Percentiles rank a stretch among this genome's conserved stretches.
phyloP scores from a whole-genome alignment of 2,797 vertebrate genomes.

The Arrhamphus sclerolepis region DNA sequence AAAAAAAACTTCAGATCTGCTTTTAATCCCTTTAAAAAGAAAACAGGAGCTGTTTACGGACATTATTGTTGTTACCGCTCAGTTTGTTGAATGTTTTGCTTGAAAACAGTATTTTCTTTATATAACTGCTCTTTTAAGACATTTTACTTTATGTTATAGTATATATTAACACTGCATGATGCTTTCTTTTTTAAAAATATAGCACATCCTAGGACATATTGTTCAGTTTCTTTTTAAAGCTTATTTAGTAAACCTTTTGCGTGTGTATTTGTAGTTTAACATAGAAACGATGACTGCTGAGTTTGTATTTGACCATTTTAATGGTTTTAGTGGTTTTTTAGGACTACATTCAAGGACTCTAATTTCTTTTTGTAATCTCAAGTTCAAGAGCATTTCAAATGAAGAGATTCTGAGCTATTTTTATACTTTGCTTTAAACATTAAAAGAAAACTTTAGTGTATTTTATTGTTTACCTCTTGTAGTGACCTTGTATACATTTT shows the following conservation, averaged over 20 bases:
- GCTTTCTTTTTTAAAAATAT: conserved; percentile 23
- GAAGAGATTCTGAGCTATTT: conserved; percentile 55
- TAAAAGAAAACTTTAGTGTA: conserved; percentile 42
- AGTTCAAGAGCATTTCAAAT: conserved; percentile 45
- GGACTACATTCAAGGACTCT: conserved; percentile 4
- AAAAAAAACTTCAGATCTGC: neutral
- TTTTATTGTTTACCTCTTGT: conserved; percentile 45
- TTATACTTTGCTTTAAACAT: conserved; percentile 55
- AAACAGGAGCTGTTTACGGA: conserved; percentile 56
- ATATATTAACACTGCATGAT: conserved; percentile 48
- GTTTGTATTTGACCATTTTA: conserved; percentile 18
- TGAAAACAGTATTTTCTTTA: conserved; percentile 40
- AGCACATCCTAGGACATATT: neutral
- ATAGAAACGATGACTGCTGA: neutral
- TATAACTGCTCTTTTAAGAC: conserved; percentile 35
- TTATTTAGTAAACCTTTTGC: conserved; percentile 12
- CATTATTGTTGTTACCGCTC: conserved; percentile 63
- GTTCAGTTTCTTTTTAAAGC: neutral
- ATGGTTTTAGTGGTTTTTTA: conserved; percentile 25
- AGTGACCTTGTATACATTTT: conserved; percentile 45
- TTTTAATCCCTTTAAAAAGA: neutral
- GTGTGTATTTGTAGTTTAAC: conserved; percentile 35
- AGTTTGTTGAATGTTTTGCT: conserved; percentile 50
- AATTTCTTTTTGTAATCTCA: conserved; percentile 15
- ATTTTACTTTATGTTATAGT: conserved; percentile 45